Percentiles rank a stretch among this genome's conserved stretches.
Evolutionary conservation across 2,113 vertebrate species (phyloP).

Genomic region (Daphoenositta chrysoptera): DNA sequence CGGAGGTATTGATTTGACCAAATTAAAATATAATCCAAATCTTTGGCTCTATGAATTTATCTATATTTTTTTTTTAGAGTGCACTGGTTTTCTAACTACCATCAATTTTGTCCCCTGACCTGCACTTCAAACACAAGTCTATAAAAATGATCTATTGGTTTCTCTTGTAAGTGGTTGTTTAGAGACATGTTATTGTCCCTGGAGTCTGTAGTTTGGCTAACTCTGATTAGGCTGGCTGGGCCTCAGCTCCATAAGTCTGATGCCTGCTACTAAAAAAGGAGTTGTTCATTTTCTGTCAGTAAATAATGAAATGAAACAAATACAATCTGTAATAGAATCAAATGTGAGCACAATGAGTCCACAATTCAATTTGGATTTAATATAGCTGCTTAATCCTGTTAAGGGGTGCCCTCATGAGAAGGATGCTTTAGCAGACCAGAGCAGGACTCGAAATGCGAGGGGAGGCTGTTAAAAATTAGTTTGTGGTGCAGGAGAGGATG

Average conservation of each 20-base stretch:
- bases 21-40: conserved; percentile 49
- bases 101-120: neutral
- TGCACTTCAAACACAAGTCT: neutral
- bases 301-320: conserved; percentile 47
- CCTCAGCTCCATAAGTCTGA: neutral
- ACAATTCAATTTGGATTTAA: conserved; percentile 57
- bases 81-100: neutral
- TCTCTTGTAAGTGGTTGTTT: neutral
- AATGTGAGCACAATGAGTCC: conserved; percentile 5
- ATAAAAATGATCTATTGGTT: conserved; percentile 16
- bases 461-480: neutral
- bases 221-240: neutral
- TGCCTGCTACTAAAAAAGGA: neutral
- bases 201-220: neutral
- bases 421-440: neutral
- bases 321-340: conserved; percentile 51
- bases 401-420: conserved; percentile 37
- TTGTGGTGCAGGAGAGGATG: neutral
- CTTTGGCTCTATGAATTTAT: neutral
- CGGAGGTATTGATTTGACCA: conserved; percentile 24
- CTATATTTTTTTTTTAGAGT: neutral
- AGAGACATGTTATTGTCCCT: neutral
- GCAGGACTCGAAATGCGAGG: neutral
- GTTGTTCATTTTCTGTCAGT: conserved; percentile 18
- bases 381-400: conserved; percentile 28